phyloP scores from a whole-genome alignment of 2,797 vertebrate genomes.

The Leucoraja ocellata region DNA sequence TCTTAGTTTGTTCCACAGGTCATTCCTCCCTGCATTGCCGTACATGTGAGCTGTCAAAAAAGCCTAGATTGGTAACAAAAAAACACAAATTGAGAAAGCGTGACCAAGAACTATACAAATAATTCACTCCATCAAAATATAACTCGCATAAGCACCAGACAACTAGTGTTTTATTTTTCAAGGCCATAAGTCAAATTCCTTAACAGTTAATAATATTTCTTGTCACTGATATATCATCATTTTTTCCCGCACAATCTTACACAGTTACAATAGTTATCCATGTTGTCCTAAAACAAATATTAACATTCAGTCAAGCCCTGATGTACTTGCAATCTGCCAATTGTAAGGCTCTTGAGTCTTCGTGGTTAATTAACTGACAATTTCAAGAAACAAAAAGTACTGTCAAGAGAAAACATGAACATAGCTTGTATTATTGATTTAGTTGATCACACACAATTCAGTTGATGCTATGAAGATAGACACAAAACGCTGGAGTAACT shows the following conservation, averaged over 20 bases:
- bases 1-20: constrained; percentile 88
- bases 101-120: background rate
- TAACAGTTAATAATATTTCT: background rate
- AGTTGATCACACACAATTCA: background rate
- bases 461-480: no score
- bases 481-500: no score
- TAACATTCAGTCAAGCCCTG: no score
- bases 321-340: background rate
- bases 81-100: constrained; percentile 41
- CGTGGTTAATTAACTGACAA: background rate
- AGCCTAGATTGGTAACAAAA: constrained; percentile 65
- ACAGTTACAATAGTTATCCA: background rate
- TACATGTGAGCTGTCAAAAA: constrained; percentile 95
- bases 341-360: background rate
- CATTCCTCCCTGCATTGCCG: constrained; percentile 85
- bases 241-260: background rate
- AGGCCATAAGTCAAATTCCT: background rate
- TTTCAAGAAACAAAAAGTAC: background rate
- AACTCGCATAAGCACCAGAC: background rate
- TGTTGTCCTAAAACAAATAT: background rate
- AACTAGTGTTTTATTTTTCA: background rate
- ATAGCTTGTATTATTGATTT: background rate
- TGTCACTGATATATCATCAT: background rate
- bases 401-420: background rate
- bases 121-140: background rate